Base-by-base conservation (phyloP, 2,797 vertebrate genomes). In the Gobionotothen gibberifrons region DNA sequence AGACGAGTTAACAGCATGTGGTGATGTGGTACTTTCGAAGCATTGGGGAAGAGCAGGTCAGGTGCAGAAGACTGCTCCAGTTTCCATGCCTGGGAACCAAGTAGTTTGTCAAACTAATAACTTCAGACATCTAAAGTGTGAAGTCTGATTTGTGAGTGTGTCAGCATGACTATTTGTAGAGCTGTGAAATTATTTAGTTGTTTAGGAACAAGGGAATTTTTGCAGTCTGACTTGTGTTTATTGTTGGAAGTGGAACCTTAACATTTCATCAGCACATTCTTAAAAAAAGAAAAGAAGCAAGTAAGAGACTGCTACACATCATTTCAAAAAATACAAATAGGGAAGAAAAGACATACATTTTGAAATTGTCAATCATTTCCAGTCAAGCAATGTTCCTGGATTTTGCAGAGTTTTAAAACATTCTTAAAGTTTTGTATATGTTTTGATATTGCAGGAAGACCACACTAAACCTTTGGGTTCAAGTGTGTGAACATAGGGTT, bases 1-100 rank as follows among this genome's bases (percentile, higher is more conserved):
- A 56, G 65, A 55, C 1, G 1, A 62, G 64, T 56, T 57, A 71
- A 78, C 70, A 80, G 59, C 52, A 61, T 74, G 63, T 52, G 65
- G 54, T 52, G 81, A 63, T 71, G 66, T 22, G 46, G 32, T 60
- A 4, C 54, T 43, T 61, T 59, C 71, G 44, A 46, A 76, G 26
- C 49, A 52, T 71, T 55, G 71, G 44, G 40, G 26, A 57, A 54
- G 29, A 61, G 53, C 49, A 48, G 56, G 42, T 75, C 47, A 43
- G 62, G 52, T 68, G 44, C 61, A 74, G 53, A 29, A 48, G 19
- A 46, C 58, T 65, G 52, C 47, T 55, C 32, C 32, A 11, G 47
- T 22, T 43, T 61, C n/a, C 40, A 21, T 49, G 40, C 16, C 32
- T 63, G 54, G 40, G 54, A 72, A 52, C 39, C 47, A 51, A 60